These are phyloP conservation scores for Homarus gammarus DNA, from an alignment of 2,888 invertebrate species.

Conservation along the genomic window DNA sequence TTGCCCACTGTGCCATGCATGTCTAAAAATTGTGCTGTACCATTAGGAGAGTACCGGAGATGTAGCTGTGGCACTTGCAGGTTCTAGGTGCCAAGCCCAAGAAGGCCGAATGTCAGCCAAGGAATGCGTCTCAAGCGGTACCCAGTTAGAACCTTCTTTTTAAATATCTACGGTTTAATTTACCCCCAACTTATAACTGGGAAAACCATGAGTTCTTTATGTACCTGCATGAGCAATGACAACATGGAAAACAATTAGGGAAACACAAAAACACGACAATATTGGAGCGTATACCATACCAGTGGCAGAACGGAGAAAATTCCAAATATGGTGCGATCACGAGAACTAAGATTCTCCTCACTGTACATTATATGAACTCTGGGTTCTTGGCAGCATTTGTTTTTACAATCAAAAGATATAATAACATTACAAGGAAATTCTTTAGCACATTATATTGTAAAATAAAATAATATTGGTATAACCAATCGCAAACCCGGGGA, in stretches of 20 bases:
- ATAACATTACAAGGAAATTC: neutral
- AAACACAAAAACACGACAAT: neutral
- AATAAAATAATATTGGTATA: neutral
- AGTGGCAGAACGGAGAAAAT: slow-evolving; percentile 46
- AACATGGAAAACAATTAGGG: neutral
- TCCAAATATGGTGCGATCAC: slow-evolving; percentile 62
- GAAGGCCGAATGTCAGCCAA: slow-evolving; percentile 42
- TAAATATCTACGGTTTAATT: neutral
- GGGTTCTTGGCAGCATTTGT: neutral
- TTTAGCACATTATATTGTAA: neutral
- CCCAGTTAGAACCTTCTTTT: neutral
- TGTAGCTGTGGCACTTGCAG: slow-evolving; percentile 26
- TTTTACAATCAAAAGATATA: neutral
- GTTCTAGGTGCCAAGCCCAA: slow-evolving; percentile 27
- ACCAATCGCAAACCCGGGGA: slow-evolving; percentile 21
- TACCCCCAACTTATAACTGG: neutral
- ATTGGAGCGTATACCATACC: slow-evolving; percentile 27
- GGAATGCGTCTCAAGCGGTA: slow-evolving; percentile 27
- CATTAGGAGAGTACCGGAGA: neutral
- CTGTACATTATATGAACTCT: neutral
- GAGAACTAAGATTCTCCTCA: neutral
- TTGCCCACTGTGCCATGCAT: neutral
- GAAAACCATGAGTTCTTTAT: neutral
- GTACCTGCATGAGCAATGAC: neutral
- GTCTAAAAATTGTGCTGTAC: slow-evolving; percentile 20